Conservation (phyloP, 2,797 vertebrate genomes). For the Centropyge bicolor region DNA sequence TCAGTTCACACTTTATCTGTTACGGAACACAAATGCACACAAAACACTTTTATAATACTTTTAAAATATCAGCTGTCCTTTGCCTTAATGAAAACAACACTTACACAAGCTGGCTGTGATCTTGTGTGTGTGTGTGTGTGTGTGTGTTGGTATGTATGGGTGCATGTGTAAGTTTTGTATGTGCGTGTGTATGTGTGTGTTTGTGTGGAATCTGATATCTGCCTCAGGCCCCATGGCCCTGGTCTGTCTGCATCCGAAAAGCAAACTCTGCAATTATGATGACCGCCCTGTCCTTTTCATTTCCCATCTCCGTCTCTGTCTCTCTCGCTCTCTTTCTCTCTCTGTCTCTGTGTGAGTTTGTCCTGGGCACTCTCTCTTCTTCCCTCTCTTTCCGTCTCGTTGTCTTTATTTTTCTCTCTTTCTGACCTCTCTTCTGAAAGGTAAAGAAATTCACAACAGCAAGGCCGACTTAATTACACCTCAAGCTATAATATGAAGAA, state of each 20-base stretch:
- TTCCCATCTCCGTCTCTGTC: slow-evolving; percentile 77
- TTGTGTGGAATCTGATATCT: slow-evolving; percentile 80
- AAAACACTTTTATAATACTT: slow-evolving; percentile 52
- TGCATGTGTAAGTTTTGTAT: slow-evolving; percentile 61
- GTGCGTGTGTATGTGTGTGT: slow-evolving; percentile 65
- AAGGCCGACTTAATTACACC: slow-evolving; percentile 9
- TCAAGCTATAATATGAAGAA: neutral
- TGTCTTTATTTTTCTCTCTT: slow-evolving; percentile 41
- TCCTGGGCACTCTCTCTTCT: slow-evolving; percentile 13
- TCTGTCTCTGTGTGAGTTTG: neutral
- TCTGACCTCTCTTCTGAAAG: slow-evolving; percentile 38
- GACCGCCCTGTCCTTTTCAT: slow-evolving; percentile 84
- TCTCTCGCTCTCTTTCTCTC: slow-evolving; percentile 34
- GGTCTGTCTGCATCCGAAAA: slow-evolving; percentile 85
- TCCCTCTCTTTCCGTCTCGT: slow-evolving; percentile 15
- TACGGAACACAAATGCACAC: slow-evolving; percentile 33
- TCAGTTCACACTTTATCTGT: slow-evolving; percentile 30
- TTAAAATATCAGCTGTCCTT: slow-evolving; percentile 33
- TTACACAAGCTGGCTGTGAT: slow-evolving; percentile 1
- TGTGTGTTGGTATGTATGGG: slow-evolving; percentile 52
- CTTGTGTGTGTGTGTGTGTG: slow-evolving; percentile 48
- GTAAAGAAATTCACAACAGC: slow-evolving; percentile 24
- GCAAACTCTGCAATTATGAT: slow-evolving; percentile 86
- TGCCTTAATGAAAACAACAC: slow-evolving; percentile 42
- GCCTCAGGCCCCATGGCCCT: slow-evolving; percentile 80